These are phyloP conservation scores for Pycnonotus jocosus DNA, from an alignment of 2,113 vertebrate species.

Conservation along the genomic window DNA sequence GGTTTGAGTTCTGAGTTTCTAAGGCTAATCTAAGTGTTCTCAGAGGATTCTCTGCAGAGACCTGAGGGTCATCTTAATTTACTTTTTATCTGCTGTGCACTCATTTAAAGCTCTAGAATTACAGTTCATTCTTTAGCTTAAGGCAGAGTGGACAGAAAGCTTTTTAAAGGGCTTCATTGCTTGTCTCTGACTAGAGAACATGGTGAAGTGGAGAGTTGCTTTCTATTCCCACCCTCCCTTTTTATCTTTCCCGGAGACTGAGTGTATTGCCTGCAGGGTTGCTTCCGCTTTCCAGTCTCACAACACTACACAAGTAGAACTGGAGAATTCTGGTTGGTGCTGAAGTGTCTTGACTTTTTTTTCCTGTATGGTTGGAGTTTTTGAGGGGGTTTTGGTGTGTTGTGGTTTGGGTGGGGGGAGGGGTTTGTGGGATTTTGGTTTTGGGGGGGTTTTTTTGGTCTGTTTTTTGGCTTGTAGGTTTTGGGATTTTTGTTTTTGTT, in stretches of 20 bases:
- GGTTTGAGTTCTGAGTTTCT: background rate
- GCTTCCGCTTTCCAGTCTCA: background rate
- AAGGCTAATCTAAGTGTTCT: background rate
- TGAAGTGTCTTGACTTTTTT: background rate
- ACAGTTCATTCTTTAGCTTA: background rate
- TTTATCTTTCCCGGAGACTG: background rate
- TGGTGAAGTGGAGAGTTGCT: background rate
- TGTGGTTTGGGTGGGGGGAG: too few relatives aligned
- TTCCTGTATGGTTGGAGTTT: background rate
- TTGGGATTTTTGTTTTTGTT: rapidly evolving
- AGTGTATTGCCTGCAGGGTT: background rate
- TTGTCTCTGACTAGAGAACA: background rate
- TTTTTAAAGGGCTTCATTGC: background rate
- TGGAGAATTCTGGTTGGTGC: background rate
- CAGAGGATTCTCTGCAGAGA: background rate
- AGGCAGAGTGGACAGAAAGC: background rate
- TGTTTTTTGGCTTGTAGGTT: background rate
- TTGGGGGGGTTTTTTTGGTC: too few relatives aligned
- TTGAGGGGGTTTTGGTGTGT: background rate
- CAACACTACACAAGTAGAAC: background rate
- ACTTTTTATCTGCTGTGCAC: background rate
- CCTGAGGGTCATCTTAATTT: background rate
- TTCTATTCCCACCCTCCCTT: background rate
- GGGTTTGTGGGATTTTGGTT: background rate
- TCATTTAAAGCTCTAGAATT: background rate